These are phyloP conservation scores for Sebastes variabilis DNA, from an alignment of 2,797 vertebrate genomes.

Conservation along the genomic window DNA sequence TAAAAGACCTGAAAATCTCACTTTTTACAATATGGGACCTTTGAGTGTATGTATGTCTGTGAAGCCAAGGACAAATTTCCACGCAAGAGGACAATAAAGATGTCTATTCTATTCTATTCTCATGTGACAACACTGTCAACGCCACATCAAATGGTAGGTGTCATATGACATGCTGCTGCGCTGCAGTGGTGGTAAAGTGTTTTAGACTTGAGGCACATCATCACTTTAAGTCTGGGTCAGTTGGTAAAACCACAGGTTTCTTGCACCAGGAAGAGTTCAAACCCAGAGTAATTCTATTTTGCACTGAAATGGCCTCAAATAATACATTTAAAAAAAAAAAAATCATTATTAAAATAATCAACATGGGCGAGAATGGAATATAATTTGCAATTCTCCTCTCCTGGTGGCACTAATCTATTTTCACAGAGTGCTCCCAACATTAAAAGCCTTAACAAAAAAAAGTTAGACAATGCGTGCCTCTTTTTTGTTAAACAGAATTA, in stretches of 20 bases:
- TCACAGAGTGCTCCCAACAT: too few species aligned
- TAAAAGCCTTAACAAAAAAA: too few species aligned
- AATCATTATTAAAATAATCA: too few species aligned
- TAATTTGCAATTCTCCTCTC: too few species aligned
- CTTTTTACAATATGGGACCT: too few species aligned
- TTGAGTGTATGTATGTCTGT: too few species aligned
- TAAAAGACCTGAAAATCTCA: too few species aligned
- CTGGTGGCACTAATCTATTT: too few species aligned
- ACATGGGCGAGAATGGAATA: too few species aligned
- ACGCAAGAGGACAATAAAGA: too few species aligned
- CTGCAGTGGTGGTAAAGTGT: background rate
- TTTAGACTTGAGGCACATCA: conserved; percentile 5
- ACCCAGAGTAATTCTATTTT: background rate
- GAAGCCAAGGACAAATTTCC: too few species aligned
- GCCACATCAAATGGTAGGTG: background rate
- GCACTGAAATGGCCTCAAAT: background rate
- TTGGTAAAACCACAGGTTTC: background rate
- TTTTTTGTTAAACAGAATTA: background rate
- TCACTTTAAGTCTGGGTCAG: conserved; percentile 24
- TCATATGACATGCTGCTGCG: background rate
- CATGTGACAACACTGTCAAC: background rate
- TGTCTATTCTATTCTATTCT: background rate
- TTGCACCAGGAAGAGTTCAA: background rate
- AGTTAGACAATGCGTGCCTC: background rate
- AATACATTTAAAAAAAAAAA: background rate